These are phyloP conservation scores for Drosophila austrosaltans DNA, from an alignment of 2,888 invertebrate genomes.

Conservation along the genomic window DNA sequence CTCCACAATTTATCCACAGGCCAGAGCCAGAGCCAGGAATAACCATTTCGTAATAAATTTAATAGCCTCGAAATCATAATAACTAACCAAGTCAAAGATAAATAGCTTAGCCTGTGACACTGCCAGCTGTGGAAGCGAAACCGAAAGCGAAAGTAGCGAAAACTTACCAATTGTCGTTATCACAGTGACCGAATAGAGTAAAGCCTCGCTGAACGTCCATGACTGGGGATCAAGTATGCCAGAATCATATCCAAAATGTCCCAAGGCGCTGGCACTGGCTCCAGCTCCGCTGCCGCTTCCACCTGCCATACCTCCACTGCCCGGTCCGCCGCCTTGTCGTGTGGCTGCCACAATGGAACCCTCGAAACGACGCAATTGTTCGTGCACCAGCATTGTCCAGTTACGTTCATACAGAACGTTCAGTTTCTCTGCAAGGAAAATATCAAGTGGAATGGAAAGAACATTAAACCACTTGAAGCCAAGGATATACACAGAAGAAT, in stretches of 20 bases:
- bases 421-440: constrained; percentile 86
- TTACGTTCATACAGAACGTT: constrained; percentile 93
- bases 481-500: constrained; percentile 23
- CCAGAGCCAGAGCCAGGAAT: background rate
- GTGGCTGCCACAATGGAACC: constrained; percentile 91
- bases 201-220: constrained; percentile 93
- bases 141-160: constrained; percentile 11
- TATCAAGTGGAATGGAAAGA: constrained; percentile 17
- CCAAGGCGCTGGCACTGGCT: constrained; percentile 61
- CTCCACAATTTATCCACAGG: constrained; percentile 29
- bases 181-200: constrained; percentile 93
- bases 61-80: constrained; percentile 46
- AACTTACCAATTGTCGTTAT: constrained; percentile 94
- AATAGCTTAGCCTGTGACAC: constrained; percentile 36
- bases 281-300: constrained; percentile 32
- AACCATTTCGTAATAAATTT: constrained; percentile 29
- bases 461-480: constrained; percentile 34
- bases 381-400: constrained; percentile 92
- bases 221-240: constrained; percentile 59
- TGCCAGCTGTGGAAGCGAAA: constrained; percentile 19
- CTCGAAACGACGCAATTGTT: constrained; percentile 91
- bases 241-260: constrained; percentile 66
- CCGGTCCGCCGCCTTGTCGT: constrained; percentile 82
- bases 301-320: constrained; percentile 25
- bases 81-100: constrained; percentile 39